These are phyloP conservation scores for Morpho helenor DNA, from an alignment of 2,888 invertebrate genomes.

Conservation along the genomic window DNA sequence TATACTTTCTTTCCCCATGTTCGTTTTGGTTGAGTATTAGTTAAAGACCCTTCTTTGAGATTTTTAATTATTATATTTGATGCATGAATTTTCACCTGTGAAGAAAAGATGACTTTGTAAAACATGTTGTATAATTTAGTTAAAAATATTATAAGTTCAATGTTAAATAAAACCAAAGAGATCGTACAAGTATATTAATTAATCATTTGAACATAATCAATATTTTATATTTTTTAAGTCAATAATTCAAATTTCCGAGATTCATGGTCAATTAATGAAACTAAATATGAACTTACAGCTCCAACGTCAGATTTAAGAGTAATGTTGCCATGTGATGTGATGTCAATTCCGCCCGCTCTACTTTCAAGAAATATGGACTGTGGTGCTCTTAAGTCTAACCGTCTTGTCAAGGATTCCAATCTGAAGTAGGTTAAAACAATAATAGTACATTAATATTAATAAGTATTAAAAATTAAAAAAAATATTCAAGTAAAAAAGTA, in stretches of 20 bases:
- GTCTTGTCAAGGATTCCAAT: slow-evolving; percentile 89
- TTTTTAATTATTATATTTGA: slow-evolving; percentile 80
- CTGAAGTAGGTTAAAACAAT: slow-evolving; percentile 56
- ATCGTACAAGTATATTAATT: too few relatives aligned
- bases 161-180: too few relatives aligned
- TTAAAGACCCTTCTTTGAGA: slow-evolving; percentile 72
- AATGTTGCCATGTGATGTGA: slow-evolving; percentile 85
- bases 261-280: not conserved
- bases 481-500: not conserved
- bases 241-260: not conserved
- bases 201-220: too few relatives aligned
- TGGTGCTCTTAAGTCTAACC: slow-evolving; percentile 85
- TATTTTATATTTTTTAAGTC: too few relatives aligned
- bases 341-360: slow-evolving; percentile 86
- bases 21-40: slow-evolving; percentile 48
- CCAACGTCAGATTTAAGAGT: slow-evolving; percentile 86
- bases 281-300: slow-evolving; percentile 57
- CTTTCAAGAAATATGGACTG: slow-evolving; percentile 87
- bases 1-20: slow-evolving; percentile 82
- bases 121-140: too few relatives aligned
- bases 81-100: slow-evolving; percentile 82
- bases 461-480: not conserved
- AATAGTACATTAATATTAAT: not conserved
- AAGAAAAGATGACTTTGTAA: slow-evolving; percentile 22
- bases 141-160: too few relatives aligned